A percentile compares a stretch with the other conserved stretches of the same genome.
These are phyloP conservation scores for Malurus alboscapulatus DNA, from an alignment of 2,113 vertebrate species.

Conservation along the genomic window DNA sequence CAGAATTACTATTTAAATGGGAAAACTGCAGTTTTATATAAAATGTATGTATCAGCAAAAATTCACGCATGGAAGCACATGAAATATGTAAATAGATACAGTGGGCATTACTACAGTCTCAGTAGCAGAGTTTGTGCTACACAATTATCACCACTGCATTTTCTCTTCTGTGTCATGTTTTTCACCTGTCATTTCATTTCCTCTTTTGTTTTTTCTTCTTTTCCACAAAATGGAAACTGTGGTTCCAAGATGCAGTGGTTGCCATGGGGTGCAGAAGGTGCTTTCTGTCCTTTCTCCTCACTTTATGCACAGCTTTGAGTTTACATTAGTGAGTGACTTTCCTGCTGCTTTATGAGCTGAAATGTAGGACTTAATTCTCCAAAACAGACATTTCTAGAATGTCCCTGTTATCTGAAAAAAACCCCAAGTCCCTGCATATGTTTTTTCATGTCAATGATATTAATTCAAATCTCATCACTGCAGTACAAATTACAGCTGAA, in stretches of 20 bases:
- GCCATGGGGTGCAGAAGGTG: neutral
- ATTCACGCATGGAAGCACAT: neutral
- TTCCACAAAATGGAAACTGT: neutral
- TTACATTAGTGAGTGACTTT: neutral
- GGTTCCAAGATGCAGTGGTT: neutral
- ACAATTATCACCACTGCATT: neutral
- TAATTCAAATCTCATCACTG: constrained; percentile 4
- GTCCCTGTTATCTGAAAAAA: neutral
- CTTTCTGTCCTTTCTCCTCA: neutral
- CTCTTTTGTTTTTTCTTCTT: neutral
- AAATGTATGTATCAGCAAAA: neutral
- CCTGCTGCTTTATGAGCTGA: neutral
- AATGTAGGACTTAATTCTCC: neutral
- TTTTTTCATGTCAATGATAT: neutral
- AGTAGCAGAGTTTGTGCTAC: neutral
- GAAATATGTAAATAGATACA: neutral
- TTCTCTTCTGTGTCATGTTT: neutral
- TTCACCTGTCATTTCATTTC: neutral
- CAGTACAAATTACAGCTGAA: constrained; percentile 25
- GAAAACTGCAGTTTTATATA: neutral
- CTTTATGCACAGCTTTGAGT: neutral
- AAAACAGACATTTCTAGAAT: neutral
- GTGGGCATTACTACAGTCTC: neutral
- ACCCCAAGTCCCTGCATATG: neutral
- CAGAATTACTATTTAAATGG: neutral